Evolutionary conservation across 2,113 vertebrate species (phyloP).

Genomic region (Chinchilla lanigera): DNA sequence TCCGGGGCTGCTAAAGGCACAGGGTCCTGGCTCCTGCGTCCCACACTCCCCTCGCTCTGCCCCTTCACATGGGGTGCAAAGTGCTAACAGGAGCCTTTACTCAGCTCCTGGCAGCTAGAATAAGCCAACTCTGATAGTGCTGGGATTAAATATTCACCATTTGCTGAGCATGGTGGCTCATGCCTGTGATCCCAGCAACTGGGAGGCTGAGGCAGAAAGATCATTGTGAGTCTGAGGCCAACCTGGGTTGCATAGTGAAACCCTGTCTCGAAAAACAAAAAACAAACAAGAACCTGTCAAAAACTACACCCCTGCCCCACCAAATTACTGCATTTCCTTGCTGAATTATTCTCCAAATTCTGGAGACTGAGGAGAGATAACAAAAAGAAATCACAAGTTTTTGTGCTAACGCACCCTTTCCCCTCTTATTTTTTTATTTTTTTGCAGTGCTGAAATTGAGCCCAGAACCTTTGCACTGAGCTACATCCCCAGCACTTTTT

Average conservation of each 20-base stretch:
- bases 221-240: neutral
- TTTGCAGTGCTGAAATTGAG: neutral
- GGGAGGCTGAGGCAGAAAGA: neutral
- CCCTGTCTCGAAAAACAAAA: neutral
- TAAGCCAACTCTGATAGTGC: neutral
- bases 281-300: neutral
- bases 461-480: neutral
- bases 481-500: neutral
- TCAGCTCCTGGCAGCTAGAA: neutral
- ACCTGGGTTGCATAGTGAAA: neutral
- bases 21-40: no score
- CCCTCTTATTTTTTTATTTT: neutral
- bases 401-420: neutral
- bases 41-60: no score
- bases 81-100: conserved; percentile 27
- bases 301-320: neutral
- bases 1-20: no score
- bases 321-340: neutral
- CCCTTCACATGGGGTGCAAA: neutral
- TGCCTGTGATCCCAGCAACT: neutral
- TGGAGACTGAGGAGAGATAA: neutral
- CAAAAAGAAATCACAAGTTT: neutral
- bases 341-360: neutral
- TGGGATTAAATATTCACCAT: neutral
- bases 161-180: neutral